Base-by-base conservation (phyloP, 2,888 invertebrate genomes). In the Branchipolynoe longqiensis region DNA sequence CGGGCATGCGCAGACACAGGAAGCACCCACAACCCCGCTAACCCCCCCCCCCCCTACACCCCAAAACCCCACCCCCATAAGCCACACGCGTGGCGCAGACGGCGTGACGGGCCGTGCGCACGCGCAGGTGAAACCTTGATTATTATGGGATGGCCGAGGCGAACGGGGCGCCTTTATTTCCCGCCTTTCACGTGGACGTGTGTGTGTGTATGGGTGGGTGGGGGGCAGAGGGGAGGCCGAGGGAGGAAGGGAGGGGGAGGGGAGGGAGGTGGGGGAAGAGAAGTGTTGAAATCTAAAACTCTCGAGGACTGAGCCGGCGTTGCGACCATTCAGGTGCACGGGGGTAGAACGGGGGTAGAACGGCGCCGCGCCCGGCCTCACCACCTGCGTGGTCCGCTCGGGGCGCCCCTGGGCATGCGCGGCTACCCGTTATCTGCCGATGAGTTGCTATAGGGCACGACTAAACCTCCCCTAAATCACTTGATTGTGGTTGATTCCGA, bases 281-380 rank as follows among this genome's bases (percentile, higher is more conserved):
- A 78, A 78, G 78, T 78, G 78, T 78, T 41, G 78, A 78, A 78
- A 78, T 78, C 41, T 78, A 78, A 78, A 78, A 78, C 78, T 78
- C 78, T 78, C 78, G 22, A 41, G 78, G 48, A 40, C 38, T 3
- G 73, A 48, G 28, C 78, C 12, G 33, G 41, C 14, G 78, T 8
- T 3, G 28, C n/a, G 31, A 14, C 78, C 33, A 78, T 78, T 78
- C 48, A 78, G 28, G 18, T 12, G 18, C 48, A 78, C 28, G 54
- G 18, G 33, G 48, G 48, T 54, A 33, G 28, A 78, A 48, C 78
- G 78, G 73, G 41, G 38, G 12, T 73, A 41, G n/a, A n/a, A n/a
- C n/a, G n/a, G 8, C 48, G 48, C 69, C 36, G 3, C 36, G 12
- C 4, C 54, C 48, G 36, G 8, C 38, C 78, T 18, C 28, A 48